phyloP scores from a whole-genome alignment of 2,888 invertebrate genomes.

The Tiliacea citrago region DNA sequence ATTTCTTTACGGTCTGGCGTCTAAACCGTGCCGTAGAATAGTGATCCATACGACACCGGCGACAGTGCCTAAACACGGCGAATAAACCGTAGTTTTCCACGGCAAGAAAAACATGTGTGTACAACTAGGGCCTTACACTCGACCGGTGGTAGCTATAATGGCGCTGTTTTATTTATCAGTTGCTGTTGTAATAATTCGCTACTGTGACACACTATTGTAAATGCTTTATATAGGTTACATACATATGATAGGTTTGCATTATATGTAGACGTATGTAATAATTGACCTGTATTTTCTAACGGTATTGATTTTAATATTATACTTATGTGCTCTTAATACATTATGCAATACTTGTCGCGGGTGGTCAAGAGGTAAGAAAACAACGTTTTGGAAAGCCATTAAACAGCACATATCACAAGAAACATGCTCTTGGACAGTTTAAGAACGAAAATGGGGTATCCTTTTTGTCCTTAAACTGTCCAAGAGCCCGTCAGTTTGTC shows the following conservation, averaged over 20 bases:
- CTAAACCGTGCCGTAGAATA: too few relatives aligned
- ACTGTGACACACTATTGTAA: conserved; percentile 1
- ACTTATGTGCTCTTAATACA: background rate
- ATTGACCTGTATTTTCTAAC: background rate
- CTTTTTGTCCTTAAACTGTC: too few relatives aligned
- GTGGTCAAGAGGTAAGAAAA: background rate
- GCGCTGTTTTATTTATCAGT: conserved; percentile 8
- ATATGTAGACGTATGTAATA: background rate
- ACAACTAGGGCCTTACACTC: too few relatives aligned
- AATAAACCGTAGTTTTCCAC: too few relatives aligned
- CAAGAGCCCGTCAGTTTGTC: background rate
- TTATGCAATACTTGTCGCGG: background rate
- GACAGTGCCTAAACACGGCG: too few relatives aligned
- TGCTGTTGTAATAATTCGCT: background rate
- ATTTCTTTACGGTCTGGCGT: too few relatives aligned
- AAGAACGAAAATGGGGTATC: too few relatives aligned
- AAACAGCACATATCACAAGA: too few relatives aligned
- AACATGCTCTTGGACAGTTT: too few relatives aligned
- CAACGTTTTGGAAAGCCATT: background rate
- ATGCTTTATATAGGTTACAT: background rate
- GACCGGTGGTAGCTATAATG: background rate
- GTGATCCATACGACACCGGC: too few relatives aligned
- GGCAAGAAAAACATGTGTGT: too few relatives aligned
- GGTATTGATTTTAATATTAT: background rate
- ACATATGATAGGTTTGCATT: too few relatives aligned